Base-by-base conservation (phyloP, 2,888 invertebrate genomes). In the Pseudococcus jackbeardsleyi region DNA sequence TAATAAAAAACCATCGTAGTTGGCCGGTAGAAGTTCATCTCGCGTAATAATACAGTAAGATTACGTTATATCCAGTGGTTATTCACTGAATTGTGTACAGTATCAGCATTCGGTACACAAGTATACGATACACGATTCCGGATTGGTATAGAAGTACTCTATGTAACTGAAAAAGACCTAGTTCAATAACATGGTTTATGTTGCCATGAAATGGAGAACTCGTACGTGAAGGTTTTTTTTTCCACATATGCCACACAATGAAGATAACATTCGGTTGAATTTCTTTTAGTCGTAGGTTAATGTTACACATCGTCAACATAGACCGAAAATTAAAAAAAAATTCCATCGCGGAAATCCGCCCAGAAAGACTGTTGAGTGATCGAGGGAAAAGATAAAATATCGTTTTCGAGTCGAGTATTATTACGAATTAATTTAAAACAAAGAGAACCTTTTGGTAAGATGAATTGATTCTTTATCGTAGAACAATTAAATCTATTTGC, bases 121-220 rank as follows among this genome's bases (percentile, higher is more conserved):
- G 26, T 33, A 33, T 33, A 33, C 26, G 26, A 33, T 33, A 33
- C 26, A 33, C 26, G 26, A 33, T 33, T 33, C 26, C 26, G 26
- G 1, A 33, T n/a, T 19, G 5, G 8, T 19, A 59, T 59, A 59
- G n/a, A n/a, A 3, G 19, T 50, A 3, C 59, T 59, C n/a, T 59
- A 19, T 59, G 19, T 59, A 59, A 19, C 59, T 59, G 19, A 19
- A 19, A 59, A 59, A 59, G 19, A 59, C 19, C n/a, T 59, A 59
- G 59, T 59, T 59, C 59, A 59, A 59, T 59, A 59, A 59, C 59
- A 59, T 19, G 19, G 59, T 59, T 59, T n/a, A 59, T 59, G 59
- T 59, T 59, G 19, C 59, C 59, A 59, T 59, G 59, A 59, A n/a
- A 59, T 59, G 19, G 19, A 59, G 59, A 59, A 19, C n/a, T 59